Evolutionary conservation across 2,797 vertebrate species (phyloP).

Genomic region (Gallinago solitaria): DNA sequence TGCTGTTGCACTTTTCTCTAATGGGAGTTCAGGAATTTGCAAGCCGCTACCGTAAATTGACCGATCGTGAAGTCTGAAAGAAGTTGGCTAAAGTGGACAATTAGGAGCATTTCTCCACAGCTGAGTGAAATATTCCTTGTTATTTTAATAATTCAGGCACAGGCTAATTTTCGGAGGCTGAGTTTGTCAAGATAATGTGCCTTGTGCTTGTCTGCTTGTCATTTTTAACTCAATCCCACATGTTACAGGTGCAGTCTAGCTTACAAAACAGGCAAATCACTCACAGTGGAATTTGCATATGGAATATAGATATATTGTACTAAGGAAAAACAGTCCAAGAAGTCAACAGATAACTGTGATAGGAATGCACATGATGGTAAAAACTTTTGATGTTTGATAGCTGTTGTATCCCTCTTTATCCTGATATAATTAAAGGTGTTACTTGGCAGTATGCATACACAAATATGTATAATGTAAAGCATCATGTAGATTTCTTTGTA

Average conservation of each 20-base stretch:
- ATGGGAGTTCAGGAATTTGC: conserved; percentile 90
- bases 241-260: conserved; percentile 83
- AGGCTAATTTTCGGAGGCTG: conserved; percentile 92
- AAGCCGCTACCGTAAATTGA: conserved; percentile 87
- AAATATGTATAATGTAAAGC: background rate
- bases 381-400: conserved; percentile 33
- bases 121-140: conserved; percentile 96
- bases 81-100: conserved; percentile 97
- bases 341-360: conserved; percentile 61
- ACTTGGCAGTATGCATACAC: conserved; percentile 1
- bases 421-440: conserved; percentile 13
- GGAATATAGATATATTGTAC: conserved; percentile 72
- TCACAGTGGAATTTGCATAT: conserved; percentile 79
- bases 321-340: conserved; percentile 24
- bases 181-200: conserved; percentile 96
- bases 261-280: conserved; percentile 83
- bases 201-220: conserved; percentile 91
- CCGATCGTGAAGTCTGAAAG: conserved; percentile 89
- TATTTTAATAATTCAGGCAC: conserved; percentile 98
- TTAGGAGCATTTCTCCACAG: conserved; percentile 91
- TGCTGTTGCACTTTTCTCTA: conserved; percentile 85
- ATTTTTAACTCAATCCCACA: conserved; percentile 91
- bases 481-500: background rate
- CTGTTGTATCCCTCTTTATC: background rate
- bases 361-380: conserved; percentile 9